Base-by-base conservation (phyloP, 92 coral and sea anemone genomes). In the Diadumene lineata region DNA sequence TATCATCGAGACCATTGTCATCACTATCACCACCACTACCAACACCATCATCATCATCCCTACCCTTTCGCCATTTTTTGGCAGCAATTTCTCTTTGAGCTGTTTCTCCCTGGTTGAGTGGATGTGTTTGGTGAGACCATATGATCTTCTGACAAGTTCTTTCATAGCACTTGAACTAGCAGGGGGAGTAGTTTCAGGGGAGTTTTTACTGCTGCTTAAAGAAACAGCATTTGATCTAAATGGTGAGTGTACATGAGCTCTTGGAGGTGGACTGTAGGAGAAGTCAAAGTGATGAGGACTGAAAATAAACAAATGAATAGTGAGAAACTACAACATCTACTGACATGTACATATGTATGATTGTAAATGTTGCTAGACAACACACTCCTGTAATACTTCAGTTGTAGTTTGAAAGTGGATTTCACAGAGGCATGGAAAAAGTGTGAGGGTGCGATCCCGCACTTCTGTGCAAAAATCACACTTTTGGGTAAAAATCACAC, bases 81-180 rank as follows among this genome's bases (percentile, higher is more conserved):
- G 83, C 1, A 30, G 62, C 21, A 69, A 23, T 46, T 70, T 79
- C 3, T 70, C 77, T 55, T 46, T 73, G 18, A 81, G 56, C 7
- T 7, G 29, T 53, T 62, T 81, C 22, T 67, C 76, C 71, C 23
- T 58, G 69, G 60, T 34, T 38, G 81, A 44, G 32, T 86, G 91
- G 34, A 74, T 48, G 56, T 71, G 72, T 31, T 53, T 90, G 56
- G 55, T 84, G 31, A 94, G 79, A 23, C 69, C 69, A 73, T 92
- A 94, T 23, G 92, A 84, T 48, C 79, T 88, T 65, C 86, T 73
- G 19, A 89, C 97, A 17, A 94, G 69, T 26, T 92, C 90, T 53
- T 71, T 74, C 33, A 94, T 77, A 0, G 7, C 75, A 15, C 75
- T 85, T 31, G 93, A 60, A 31, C 79, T 87, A 68, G 67, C 85